Evolutionary conservation across 2,113 vertebrate genomes (phyloP), one percentile per base, ranked within the genome.

Genomic region (Bufo bufo): DNA sequence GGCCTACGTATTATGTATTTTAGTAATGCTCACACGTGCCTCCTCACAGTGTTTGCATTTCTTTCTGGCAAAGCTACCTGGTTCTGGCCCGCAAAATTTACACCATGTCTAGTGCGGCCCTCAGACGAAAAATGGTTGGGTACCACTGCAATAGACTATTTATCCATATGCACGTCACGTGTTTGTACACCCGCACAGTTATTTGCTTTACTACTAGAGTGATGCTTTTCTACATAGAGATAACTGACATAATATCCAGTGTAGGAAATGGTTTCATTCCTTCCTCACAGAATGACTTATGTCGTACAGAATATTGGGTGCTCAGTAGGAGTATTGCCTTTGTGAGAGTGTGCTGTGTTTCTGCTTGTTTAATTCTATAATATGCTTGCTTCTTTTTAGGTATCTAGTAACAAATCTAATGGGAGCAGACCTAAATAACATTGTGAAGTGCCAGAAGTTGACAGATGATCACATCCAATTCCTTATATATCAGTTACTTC

Each of bases 381-480:
- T 74, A 8, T 49, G 14, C 14, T 49, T 59, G 19, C 13, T 81
- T 61, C 10, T 61, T 81, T 61, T 16, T 66, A 99, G 98, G 81
- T 99, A 99, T 91, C 95, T 99, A 88, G 98, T 99, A 92, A 98
- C 98, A 52, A 97, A 98, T 91, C 95, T 99, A 92, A 99, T 99
- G 98, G 98, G 98, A 4, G 98, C 98, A 16, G 98, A 99, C 92
- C 95, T 99, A 88, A 99, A 98, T 92, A 99, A 99, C 92, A 99
- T 99, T 4, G 98, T 99, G 49, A 99, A 99, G 91, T 99, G 98
- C 92, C 98, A 99, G 94, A 95, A 96, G 88, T 92, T 99, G 92
- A 99, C 97, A 0, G 98, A 99, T 82, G 98, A 99, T 87, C 98
- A 99, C 1, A 97, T 99, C 90, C 98, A 99, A 91, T 99, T 99